Conservation (phyloP, 2,888 invertebrate genomes). For the Eurois occulta region DNA sequence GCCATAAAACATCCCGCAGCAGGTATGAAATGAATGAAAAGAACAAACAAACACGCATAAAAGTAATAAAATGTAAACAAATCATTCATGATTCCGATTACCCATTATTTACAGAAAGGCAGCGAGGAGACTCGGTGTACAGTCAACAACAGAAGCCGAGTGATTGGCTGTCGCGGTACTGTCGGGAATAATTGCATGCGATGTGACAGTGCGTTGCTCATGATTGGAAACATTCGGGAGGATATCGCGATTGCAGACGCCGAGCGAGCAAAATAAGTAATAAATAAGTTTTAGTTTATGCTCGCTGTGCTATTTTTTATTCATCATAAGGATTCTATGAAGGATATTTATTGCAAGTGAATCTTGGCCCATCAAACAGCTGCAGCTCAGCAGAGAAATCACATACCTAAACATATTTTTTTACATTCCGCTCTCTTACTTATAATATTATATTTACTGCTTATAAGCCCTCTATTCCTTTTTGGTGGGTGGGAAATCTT, state of each 20-base stretch:
- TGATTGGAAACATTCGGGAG: constrained; percentile 19
- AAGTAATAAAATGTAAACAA: constrained; percentile 3
- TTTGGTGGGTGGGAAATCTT: no score
- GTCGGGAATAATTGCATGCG: constrained; percentile 49
- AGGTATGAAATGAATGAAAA: background rate
- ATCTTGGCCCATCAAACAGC: background rate
- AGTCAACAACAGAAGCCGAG: constrained; percentile 51
- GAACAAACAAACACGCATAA: background rate
- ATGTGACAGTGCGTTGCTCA: constrained; percentile 40
- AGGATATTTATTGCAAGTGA: background rate
- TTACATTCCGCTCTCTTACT: background rate
- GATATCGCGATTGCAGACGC: background rate
- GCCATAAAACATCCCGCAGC: background rate
- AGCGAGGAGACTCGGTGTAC: constrained; percentile 30
- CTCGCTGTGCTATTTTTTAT: background rate
- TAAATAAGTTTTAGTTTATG: background rate
- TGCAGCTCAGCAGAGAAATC: background rate
- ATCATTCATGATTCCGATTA: constrained; percentile 11
- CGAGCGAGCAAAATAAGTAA: no score
- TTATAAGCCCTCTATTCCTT: no score
- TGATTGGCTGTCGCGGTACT: constrained; percentile 55
- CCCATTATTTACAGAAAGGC: constrained; percentile 19
- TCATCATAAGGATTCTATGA: background rate
- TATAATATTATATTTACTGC: background rate
- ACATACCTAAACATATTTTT: background rate